phyloP scores from a whole-genome alignment of 2,888 invertebrate species.

The Physocephala rufipes region DNA sequence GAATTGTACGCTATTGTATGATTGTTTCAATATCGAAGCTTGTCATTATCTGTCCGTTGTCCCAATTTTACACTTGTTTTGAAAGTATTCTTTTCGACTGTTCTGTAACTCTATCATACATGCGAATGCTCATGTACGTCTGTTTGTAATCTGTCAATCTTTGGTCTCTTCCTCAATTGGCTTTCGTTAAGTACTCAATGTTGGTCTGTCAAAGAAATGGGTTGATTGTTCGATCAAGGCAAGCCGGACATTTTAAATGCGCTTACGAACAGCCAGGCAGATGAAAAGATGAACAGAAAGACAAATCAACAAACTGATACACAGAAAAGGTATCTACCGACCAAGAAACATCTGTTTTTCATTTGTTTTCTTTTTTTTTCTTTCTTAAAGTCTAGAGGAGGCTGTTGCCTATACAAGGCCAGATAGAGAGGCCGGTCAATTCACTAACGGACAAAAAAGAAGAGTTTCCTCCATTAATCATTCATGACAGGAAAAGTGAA shows the following conservation, averaged over 20 bases:
- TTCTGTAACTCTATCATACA: not conserved
- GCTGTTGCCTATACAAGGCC: too few species aligned
- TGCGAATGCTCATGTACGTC: not conserved
- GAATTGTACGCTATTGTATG: not conserved
- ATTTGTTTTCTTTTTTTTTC: too few species aligned
- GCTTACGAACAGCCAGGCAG: constrained; percentile 7
- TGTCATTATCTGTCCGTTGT: constrained; percentile 4
- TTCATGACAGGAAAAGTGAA: constrained; percentile 22
- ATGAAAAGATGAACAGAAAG: not conserved
- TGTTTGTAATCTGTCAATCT: not conserved
- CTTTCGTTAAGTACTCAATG: not conserved
- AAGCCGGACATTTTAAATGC: constrained; percentile 19
- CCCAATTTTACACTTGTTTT: constrained; percentile 33
- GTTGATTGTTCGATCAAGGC: constrained; percentile 26
- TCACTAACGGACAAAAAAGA: too few species aligned
- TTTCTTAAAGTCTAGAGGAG: too few species aligned
- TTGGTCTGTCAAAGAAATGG: not conserved
- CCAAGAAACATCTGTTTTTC: too few species aligned
- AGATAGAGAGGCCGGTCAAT: too few species aligned
- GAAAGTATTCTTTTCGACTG: constrained; percentile 17
- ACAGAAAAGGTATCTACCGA: not conserved
- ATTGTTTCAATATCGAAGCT: not conserved
- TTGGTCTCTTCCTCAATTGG: not conserved
- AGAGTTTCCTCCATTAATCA: not conserved
- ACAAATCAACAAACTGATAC: not conserved